Percentiles rank a stretch among this genome's conserved stretches.
phyloP scores from a whole-genome alignment of 1,140 invertebrate genomes.

The Apis florea region DNA sequence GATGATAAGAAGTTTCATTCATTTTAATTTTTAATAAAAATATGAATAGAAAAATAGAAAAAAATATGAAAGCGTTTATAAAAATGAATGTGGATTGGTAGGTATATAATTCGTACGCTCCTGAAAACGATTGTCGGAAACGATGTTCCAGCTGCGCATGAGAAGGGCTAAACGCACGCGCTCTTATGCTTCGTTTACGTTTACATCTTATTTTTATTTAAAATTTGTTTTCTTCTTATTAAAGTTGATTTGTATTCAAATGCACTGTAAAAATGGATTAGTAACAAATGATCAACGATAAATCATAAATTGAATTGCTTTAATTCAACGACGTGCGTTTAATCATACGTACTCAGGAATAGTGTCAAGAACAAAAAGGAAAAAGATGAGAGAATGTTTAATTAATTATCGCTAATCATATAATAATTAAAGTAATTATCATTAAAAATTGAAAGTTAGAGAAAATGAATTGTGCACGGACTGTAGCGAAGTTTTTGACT shows the following conservation, averaged over 20 bases:
- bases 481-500: background rate
- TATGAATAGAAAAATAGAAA: background rate
- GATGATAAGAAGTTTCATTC: fast-evolving
- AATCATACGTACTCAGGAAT: background rate
- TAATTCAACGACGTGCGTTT: background rate
- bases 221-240: background rate
- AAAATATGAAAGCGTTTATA: background rate
- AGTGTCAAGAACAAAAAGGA: too few relatives aligned
- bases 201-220: slow-evolving; percentile 21
- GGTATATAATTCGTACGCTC: slow-evolving; percentile 32
- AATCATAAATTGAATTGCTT: background rate
- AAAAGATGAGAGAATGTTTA: background rate
- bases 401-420: background rate
- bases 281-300: background rate
- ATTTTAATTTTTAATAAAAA: background rate
- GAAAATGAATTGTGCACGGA: too few relatives aligned
- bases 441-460: background rate
- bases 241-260: background rate
- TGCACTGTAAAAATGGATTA: background rate
- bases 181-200: slow-evolving; percentile 46
- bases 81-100: background rate
- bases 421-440: background rate
- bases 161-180: slow-evolving; percentile 60
- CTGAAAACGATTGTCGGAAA: slow-evolving; percentile 53
- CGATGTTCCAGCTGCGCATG: slow-evolving; percentile 61